These are phyloP conservation scores for Hafferia zeledoni DNA, from an alignment of 2,797 vertebrate species.

Conservation along the genomic window DNA sequence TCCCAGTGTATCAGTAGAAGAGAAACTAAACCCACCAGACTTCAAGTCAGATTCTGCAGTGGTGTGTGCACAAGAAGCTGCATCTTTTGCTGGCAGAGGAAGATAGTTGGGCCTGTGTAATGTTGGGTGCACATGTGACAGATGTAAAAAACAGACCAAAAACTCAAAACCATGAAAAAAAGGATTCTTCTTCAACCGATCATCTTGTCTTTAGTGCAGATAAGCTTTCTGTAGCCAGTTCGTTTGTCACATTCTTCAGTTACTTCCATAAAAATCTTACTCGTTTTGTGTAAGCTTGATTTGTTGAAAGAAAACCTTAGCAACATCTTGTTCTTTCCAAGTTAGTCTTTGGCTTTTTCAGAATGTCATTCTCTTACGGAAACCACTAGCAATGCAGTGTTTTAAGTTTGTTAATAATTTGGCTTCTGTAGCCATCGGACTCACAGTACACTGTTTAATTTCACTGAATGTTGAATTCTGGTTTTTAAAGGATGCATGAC, in stretches of 20 bases:
- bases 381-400: neutral
- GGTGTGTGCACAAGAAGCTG: neutral
- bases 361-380: neutral
- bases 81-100: neutral
- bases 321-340: neutral
- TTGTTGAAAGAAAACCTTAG: neutral
- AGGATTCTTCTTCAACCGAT: neutral
- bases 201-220: neutral
- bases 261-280: neutral
- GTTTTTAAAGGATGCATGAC: neutral
- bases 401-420: neutral
- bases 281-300: neutral
- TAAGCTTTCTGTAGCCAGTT: neutral
- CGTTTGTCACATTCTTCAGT: neutral
- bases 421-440: neutral
- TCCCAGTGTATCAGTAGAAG: neutral
- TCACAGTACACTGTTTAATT: neutral
- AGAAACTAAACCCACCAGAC: neutral
- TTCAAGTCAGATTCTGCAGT: neutral
- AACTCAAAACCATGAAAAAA: neutral
- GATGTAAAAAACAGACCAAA: neutral
- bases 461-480: neutral
- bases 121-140: neutral
- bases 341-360: neutral
- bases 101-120: neutral